Conservation (phyloP, 2,113 vertebrate genomes). For the Peromyscus maniculatus region DNA sequence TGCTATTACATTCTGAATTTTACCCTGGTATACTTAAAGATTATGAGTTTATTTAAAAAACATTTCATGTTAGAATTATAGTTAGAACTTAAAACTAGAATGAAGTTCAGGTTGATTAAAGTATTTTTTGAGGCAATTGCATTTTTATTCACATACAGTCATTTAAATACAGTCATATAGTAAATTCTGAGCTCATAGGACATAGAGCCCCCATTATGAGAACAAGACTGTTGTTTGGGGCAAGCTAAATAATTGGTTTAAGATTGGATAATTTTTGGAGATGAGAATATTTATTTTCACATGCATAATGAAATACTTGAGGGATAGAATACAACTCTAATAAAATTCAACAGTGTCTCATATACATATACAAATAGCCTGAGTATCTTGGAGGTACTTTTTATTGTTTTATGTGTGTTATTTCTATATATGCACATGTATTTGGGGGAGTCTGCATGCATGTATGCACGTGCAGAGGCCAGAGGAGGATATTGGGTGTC, state of each 20-base stretch:
- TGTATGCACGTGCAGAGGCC: background rate
- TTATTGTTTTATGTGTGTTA: background rate
- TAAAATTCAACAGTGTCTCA: background rate
- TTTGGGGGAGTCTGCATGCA: background rate
- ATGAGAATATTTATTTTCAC: background rate
- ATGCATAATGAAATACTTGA: background rate
- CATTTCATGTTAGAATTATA: background rate
- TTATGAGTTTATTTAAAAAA: background rate
- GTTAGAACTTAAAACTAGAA: conserved; percentile 40
- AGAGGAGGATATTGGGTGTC: background rate
- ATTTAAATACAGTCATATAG: background rate
- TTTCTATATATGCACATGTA: background rate
- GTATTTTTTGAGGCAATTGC: conserved; percentile 24
- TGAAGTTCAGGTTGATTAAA: background rate
- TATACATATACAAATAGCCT: background rate
- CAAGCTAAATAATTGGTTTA: background rate
- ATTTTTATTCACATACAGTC: conserved; percentile 13
- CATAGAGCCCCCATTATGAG: background rate
- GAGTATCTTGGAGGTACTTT: background rate
- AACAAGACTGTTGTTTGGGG: background rate
- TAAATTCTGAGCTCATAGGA: background rate
- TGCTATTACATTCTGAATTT: background rate
- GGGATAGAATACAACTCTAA: background rate
- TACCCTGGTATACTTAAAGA: background rate
- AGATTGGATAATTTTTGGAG: background rate